A percentile compares a stretch with the other conserved stretches of the same genome.
phyloP scores from a whole-genome alignment of 92 coral and sea anemone species.

The Anthopleura xanthogrammica region DNA sequence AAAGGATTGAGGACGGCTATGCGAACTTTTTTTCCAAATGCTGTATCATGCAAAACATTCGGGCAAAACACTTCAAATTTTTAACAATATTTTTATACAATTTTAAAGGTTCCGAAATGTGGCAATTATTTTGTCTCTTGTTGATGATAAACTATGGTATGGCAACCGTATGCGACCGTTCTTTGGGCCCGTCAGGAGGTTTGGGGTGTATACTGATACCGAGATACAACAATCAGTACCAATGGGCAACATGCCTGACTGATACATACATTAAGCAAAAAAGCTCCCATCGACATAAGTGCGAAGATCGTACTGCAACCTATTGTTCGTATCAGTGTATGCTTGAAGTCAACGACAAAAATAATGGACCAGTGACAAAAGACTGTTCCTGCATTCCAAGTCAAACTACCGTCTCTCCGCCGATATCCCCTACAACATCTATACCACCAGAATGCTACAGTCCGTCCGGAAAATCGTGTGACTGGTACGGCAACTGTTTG shows the following conservation, averaged over 20 bases:
- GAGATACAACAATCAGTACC: constrained; percentile 26
- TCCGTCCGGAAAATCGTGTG: constrained; percentile 60
- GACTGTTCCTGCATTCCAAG: constrained; percentile 51
- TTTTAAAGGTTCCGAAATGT: neutral
- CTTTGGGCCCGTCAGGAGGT: neutral
- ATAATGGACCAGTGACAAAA: constrained; percentile 31
- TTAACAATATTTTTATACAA: neutral
- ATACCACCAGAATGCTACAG: constrained; percentile 58
- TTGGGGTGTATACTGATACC: neutral
- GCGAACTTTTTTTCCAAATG: no score
- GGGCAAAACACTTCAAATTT: no score
- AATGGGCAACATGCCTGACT: constrained; percentile 2
- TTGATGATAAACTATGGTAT: neutral
- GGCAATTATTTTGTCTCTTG: neutral
- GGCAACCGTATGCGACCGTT: neutral
- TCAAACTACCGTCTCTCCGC: neutral
- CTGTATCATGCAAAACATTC: no score
- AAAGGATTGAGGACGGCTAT: no score
- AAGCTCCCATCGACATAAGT: constrained; percentile 10
- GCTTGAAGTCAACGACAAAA: constrained; percentile 53
- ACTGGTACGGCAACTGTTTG: constrained; percentile 66
- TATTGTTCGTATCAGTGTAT: constrained; percentile 76
- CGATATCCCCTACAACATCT: constrained; percentile 8
- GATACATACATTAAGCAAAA: constrained; percentile 51
- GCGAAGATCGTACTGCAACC: neutral